Conservation (phyloP, 2,888 invertebrate species). For the Biston stratarius region DNA sequence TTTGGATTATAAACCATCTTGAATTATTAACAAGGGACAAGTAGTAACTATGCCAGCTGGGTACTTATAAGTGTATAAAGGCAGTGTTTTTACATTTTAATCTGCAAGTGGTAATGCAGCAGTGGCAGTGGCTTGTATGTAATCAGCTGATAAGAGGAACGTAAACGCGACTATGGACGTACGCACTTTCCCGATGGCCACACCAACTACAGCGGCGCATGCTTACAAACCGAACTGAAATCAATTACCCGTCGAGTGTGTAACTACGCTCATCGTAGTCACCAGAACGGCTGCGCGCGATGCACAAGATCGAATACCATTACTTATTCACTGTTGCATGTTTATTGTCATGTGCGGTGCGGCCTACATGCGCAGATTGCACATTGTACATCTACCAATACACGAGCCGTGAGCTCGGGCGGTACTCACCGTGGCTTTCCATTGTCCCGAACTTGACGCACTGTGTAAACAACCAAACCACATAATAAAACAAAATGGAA, state of each 20-base stretch:
- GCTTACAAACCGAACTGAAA: constrained; percentile 72
- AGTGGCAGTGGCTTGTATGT: constrained; percentile 45
- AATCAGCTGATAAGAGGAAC: constrained; percentile 80
- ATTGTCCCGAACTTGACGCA: constrained; percentile 76
- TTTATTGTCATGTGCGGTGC: constrained; percentile 80
- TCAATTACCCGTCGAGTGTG: constrained; percentile 63
- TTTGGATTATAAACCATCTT: constrained; percentile 21
- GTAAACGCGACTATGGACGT: constrained; percentile 57
- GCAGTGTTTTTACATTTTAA: constrained; percentile 12
- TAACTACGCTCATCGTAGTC: constrained; percentile 14
- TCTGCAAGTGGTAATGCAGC: constrained; percentile 16
- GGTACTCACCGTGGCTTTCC: constrained; percentile 81
- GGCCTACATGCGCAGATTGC: constrained; percentile 80
- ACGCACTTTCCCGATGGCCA: constrained; percentile 51
- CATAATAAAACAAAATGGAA: constrained; percentile 86
- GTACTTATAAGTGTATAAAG: constrained; percentile 1
- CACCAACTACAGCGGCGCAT: constrained; percentile 67
- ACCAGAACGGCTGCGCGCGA: constrained; percentile 71
- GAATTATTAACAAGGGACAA: constrained; percentile 1
- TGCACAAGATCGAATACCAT: constrained; percentile 82
- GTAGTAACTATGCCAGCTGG: not conserved
- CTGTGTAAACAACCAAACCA: constrained; percentile 81
- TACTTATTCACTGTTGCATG: constrained; percentile 68
- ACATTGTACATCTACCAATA: constrained; percentile 45
- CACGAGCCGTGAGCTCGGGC: constrained; percentile 51